Evolutionary conservation across 37 sponge, comb jelly and placozoan species (phyloP), one percentile per base, ranked within the genome.

Genomic region (Geodia barretti): DNA sequence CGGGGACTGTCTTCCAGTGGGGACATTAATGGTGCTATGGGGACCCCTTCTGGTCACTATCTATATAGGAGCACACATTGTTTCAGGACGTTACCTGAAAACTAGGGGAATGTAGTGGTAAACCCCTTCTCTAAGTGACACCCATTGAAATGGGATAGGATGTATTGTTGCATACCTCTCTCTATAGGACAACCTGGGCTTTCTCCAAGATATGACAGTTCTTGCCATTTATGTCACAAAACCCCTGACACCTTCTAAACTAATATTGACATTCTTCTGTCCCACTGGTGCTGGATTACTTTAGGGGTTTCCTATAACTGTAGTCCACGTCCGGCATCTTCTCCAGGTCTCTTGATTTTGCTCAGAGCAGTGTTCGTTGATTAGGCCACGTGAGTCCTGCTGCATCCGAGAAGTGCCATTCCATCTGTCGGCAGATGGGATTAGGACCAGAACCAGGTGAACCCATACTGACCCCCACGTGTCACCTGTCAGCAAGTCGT

Each of bases 1-100:
- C 84, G 74, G 29, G 41, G 91, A 39, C 86, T 91, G 92, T 79
- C 95, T 24, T 78, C 95, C 29, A 92, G 89, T 59, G 89, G 90
- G 1, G 28, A 64, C 40, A 76, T 95, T 60, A 83, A 95, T 25
- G 40, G 79, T 4, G 86, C 82, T 24, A 69, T 82, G 25, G 70
- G 36, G 30, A 35, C 70, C 3, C 31, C 59, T n/a, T n/a, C 72
- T 2, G 36, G 42, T 37, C 4, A 26, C 35, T 23, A n/a, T 21
- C 17, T 19, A 23, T 23, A 4, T n/a, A n/a, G n/a, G n/a, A n/a
- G n/a, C n/a, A n/a, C n/a, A n/a, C n/a, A n/a, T n/a, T n/a, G n/a
- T n/a, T n/a, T n/a, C n/a, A n/a, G n/a, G n/a, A n/a, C n/a, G n/a
- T n/a, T n/a, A n/a, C n/a, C n/a, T n/a, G n/a, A n/a, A n/a, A n/a